Evolutionary conservation across 1,140 invertebrate genomes (phyloP).

Genomic region (Sinonovacula constricta): DNA sequence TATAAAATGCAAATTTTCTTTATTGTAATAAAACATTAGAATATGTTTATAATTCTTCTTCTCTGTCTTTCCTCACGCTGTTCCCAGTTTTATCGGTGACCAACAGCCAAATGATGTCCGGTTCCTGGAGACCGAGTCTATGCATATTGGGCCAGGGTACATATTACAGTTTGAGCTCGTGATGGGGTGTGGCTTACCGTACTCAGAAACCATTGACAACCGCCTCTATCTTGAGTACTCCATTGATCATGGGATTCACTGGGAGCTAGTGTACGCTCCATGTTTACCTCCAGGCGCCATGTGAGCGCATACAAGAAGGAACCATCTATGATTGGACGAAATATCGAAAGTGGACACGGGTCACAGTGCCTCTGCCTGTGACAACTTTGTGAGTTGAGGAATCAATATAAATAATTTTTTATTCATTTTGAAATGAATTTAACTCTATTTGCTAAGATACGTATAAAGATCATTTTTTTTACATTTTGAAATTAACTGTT

Average conservation of each 20-base stretch:
- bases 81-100: conserved; percentile 68
- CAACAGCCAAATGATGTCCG: conserved; percentile 63
- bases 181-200: conserved; percentile 77
- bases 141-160: conserved; percentile 78
- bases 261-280: conserved; percentile 74
- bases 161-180: conserved; percentile 80
- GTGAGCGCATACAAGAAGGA: conserved; percentile 74
- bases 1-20: no score
- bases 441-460: no score
- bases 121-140: conserved; percentile 75
- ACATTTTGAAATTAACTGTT: no score
- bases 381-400: conserved; percentile 78
- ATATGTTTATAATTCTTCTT: no score
- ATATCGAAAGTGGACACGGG: conserved; percentile 77
- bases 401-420: no score
- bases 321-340: conserved; percentile 78
- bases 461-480: no score
- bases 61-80: background rate
- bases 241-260: conserved; percentile 79
- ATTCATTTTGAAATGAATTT: no score
- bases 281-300: conserved; percentile 76
- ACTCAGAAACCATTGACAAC: conserved; percentile 67
- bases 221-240: conserved; percentile 79
- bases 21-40: no score
- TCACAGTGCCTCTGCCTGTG: conserved; percentile 76